Conservation (phyloP, 30 jellyfish, hydroid and myxozoan genomes). For the Hydractinia symbiolongicarpus region DNA sequence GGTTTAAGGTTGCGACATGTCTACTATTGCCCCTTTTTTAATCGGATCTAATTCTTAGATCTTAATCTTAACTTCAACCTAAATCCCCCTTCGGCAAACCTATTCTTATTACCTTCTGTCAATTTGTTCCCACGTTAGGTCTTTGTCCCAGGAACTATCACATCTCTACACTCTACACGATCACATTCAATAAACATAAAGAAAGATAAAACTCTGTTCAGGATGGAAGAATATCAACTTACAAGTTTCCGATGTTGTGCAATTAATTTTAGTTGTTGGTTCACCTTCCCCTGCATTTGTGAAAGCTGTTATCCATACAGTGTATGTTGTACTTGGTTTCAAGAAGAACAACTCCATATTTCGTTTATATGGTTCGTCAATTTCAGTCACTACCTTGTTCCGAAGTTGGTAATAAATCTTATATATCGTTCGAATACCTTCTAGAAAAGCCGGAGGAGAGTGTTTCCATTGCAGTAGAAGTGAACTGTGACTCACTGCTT, state of each 20-base stretch:
- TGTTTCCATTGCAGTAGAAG: not conserved
- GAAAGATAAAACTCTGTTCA: too few species aligned
- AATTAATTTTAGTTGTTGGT: not conserved
- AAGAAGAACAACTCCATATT: not conserved
- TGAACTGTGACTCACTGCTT: not conserved
- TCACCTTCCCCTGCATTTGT: not conserved
- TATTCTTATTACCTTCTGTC: too few species aligned
- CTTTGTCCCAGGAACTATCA: too few species aligned
- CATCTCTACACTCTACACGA: too few species aligned
- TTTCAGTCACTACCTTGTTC: not conserved
- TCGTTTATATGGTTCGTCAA: not conserved
- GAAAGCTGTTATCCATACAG: not conserved
- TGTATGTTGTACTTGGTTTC: not conserved
- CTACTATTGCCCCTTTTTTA: too few species aligned
- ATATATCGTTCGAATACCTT: conserved; percentile 3
- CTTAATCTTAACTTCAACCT: too few species aligned
- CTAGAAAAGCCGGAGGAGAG: conserved; percentile 2
- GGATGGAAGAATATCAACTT: not conserved
- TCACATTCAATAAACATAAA: too few species aligned
- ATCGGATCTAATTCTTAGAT: too few species aligned
- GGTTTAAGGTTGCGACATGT: too few species aligned
- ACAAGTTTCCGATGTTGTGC: not conserved
- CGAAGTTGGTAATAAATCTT: not conserved
- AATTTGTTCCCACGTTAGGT: too few species aligned
- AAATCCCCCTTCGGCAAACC: too few species aligned